Evolutionary conservation across 2,888 invertebrate species (phyloP).

Genomic region (Parnassius smintheus): DNA sequence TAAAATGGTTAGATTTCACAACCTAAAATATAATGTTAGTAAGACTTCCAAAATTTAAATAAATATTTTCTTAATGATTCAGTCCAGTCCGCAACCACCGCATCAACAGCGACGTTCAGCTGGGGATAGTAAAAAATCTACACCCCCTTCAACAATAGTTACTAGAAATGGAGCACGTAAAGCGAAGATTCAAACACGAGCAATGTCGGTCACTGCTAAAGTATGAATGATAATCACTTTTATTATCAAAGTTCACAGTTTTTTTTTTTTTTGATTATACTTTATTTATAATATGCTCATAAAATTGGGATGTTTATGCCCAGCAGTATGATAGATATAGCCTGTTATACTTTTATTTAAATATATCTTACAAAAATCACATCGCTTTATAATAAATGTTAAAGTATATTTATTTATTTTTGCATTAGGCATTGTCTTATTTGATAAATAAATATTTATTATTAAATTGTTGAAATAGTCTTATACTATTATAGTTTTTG

Average conservation of each 20-base stretch:
- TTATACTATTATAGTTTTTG: too few relatives aligned
- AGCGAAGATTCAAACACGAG: slow-evolving; percentile 83
- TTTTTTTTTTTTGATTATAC: not conserved
- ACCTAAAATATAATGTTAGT: not conserved
- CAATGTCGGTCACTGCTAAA: slow-evolving; percentile 78
- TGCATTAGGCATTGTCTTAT: too few relatives aligned
- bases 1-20: slow-evolving; percentile 16
- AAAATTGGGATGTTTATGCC: too few relatives aligned
- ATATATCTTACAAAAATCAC: too few relatives aligned
- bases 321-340: too few relatives aligned
- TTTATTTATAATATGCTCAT: too few relatives aligned
- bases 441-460: too few relatives aligned
- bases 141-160: slow-evolving; percentile 71
- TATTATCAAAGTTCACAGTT: not conserved
- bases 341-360: too few relatives aligned
- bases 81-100: slow-evolving; percentile 55
- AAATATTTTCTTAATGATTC: slow-evolving; percentile 14
- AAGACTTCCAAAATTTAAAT: not conserved
- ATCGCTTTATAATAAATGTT: too few relatives aligned
- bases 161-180: slow-evolving; percentile 83
- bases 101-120: slow-evolving; percentile 54
- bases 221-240: slow-evolving; percentile 38
- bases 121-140: slow-evolving; percentile 58
- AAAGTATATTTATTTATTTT: too few relatives aligned
- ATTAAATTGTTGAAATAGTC: too few relatives aligned